A percentile compares a stretch with the other conserved stretches of the same genome.
Evolutionary conservation across 2,888 invertebrate genomes (phyloP).

Genomic region (Rotaria sp.): DNA sequence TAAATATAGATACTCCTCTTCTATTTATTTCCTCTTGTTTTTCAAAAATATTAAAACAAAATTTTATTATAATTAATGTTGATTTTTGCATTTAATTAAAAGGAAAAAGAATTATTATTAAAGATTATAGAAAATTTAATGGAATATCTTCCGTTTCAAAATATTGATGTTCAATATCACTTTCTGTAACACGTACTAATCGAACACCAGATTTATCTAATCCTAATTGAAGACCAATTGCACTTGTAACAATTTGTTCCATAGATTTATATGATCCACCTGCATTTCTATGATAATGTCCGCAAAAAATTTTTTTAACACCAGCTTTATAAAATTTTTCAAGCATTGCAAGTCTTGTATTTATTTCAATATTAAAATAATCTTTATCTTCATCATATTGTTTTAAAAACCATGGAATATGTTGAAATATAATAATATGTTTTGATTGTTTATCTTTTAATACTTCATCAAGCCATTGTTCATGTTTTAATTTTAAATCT

Average conservation of each 20-base stretch:
- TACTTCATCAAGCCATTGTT: slow-evolving; percentile 55
- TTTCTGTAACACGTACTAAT: slow-evolving; percentile 54
- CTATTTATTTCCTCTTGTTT: no score
- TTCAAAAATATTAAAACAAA: no score
- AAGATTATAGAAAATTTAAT: background rate
- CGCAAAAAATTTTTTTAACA: slow-evolving; percentile 57
- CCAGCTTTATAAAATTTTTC: slow-evolving; percentile 51
- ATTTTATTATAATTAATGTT: no score
- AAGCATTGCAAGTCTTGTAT: slow-evolving; percentile 50
- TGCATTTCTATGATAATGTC: slow-evolving; percentile 58
- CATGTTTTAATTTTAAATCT: slow-evolving; percentile 48
- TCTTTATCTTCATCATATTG: slow-evolving; percentile 44
- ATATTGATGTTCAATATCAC: slow-evolving; percentile 54
- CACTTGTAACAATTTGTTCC: slow-evolving; percentile 57
- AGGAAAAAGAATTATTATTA: background rate
- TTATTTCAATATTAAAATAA: slow-evolving; percentile 54
- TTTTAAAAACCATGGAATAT: slow-evolving; percentile 43
- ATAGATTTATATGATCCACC: slow-evolving; percentile 53
- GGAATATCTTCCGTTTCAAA: slow-evolving; percentile 42
- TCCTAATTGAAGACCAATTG: slow-evolving; percentile 57
- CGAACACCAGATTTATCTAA: slow-evolving; percentile 55
- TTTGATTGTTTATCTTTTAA: slow-evolving; percentile 43
- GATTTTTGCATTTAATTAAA: no score
- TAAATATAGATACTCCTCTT: no score
- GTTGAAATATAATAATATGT: slow-evolving; percentile 42